Evolutionary conservation across 2,113 vertebrate species (phyloP), one percentile per base, ranked within the genome.

Genomic region (Mus spicilegus): DNA sequence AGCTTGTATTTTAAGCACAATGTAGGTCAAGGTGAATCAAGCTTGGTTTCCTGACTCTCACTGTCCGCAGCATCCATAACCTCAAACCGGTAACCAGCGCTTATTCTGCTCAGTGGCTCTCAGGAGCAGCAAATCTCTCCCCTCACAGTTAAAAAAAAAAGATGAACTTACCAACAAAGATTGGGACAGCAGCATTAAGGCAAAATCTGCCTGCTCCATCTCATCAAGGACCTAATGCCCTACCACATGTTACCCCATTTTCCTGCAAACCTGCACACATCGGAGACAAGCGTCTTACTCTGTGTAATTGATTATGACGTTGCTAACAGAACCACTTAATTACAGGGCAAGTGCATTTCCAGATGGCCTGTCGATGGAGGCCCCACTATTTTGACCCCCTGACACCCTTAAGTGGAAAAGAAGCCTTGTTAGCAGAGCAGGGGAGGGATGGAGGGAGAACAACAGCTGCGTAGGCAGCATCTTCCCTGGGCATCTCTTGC

Each of bases 251-350:
- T 70, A 26, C 20, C 65, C 30, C 67, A 70, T 70, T 33, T 70
- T 70, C 85, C 65, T n/a, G 85, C 85, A 70, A 70, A 70, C 65
- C 85, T 1, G 30, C 17, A 24, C 33, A 8, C 85, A 26, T 70
- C 65, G 24, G 65, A 87, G 46, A 16, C 30, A 3, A 14, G 49
- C n/a, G 2, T 39, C 54, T 58, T 75, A 30, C 24, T 89, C 87
- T 75, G 69, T 12, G 36, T 89, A 75, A 58, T 58, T 89, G 87
- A 89, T 70, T 51, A 87, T 54, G 65, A 70, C 33, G 46, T 96
- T 94, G 96, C 91, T 94, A 96, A 96, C 70, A 8, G 90, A 94
- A 97, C 93, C 88, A 86, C 96, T 96, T 97, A 97, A 97, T 97
- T 96, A 97, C 13, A 87, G 91, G 84, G 92, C 87, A 97, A 84